A percentile compares a stretch with the other conserved stretches of the same genome.
Evolutionary conservation across 2,113 vertebrate genomes (phyloP).

Genomic region (Ramphastos sulfuratus): DNA sequence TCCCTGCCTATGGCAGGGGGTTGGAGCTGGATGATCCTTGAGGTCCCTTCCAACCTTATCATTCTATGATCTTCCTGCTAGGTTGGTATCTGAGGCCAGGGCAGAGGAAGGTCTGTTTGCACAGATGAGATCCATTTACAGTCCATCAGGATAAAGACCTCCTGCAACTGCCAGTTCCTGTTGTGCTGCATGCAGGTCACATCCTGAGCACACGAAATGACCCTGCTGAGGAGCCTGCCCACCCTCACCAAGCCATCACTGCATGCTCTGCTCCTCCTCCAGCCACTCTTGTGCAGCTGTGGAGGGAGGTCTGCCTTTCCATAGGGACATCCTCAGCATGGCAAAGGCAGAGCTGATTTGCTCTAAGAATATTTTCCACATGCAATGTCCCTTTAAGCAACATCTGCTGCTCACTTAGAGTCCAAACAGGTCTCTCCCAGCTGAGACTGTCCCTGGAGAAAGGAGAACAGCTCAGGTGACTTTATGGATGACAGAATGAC

Average conservation of each 20-base stretch:
- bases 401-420: neutral
- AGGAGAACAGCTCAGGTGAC: neutral
- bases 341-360: neutral
- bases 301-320: neutral
- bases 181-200: neutral
- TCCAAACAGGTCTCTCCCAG: too few species aligned
- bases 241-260: neutral
- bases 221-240: neutral
- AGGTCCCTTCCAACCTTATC: too few species aligned
- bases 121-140: neutral
- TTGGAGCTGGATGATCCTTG: too few species aligned
- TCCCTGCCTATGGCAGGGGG: too few species aligned
- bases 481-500: neutral
- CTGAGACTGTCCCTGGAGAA: neutral
- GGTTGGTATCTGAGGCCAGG: neutral
- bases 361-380: neutral
- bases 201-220: neutral
- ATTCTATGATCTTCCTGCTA: neutral
- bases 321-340: rapidly evolving
- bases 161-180: rapidly evolving
- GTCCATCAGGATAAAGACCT: neutral
- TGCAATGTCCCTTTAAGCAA: too few species aligned
- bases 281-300: rapidly evolving
- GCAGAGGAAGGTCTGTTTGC: neutral
- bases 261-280: rapidly evolving